Conservation (phyloP, 2,113 vertebrate species). For the Dasyurus viverrinus region DNA sequence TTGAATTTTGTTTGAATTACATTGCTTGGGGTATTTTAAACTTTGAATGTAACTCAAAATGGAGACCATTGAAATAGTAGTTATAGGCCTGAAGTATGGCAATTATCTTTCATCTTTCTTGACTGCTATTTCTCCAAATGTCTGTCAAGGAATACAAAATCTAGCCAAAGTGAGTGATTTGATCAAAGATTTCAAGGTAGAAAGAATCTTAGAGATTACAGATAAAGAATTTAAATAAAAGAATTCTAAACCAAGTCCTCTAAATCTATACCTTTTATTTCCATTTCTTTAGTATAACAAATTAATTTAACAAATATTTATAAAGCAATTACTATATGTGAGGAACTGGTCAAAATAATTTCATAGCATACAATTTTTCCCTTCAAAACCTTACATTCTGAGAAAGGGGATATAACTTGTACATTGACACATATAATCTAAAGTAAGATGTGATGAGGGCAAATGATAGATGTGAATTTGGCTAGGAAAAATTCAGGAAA, state of each 20-base stretch:
- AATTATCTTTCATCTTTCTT: neutral
- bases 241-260: neutral
- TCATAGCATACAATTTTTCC: neutral
- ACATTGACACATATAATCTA: neutral
- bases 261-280: neutral
- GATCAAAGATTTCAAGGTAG: neutral
- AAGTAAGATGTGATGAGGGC: neutral
- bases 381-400: neutral
- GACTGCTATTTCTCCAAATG: neutral
- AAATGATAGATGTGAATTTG: neutral
- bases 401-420: neutral
- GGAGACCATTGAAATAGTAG: neutral
- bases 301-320: neutral
- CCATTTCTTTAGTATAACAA: neutral
- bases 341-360: neutral
- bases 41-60: neutral
- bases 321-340: neutral
- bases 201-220: neutral
- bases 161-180: neutral
- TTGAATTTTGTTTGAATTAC: neutral
- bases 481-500: neutral
- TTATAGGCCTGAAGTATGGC: neutral
- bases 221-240: neutral
- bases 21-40: neutral
- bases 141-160: neutral